Evolutionary conservation across 2,797 vertebrate genomes (phyloP).

Genomic region (Myotis pilosus): DNA sequence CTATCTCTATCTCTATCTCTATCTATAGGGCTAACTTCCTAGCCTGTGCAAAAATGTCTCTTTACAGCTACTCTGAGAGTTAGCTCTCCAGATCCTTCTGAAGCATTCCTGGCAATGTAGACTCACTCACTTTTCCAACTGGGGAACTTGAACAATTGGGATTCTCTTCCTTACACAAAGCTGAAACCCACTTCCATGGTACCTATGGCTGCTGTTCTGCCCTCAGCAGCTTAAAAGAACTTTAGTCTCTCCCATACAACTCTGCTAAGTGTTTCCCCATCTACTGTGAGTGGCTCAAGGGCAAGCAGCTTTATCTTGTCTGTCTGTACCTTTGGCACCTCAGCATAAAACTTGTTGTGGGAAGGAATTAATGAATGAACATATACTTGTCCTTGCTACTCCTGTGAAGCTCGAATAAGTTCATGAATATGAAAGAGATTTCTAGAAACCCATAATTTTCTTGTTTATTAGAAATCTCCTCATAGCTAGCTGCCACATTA

Average conservation of each 20-base stretch:
- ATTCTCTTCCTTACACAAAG: background rate
- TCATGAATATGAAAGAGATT: slow-evolving; percentile 31
- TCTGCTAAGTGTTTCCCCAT: background rate
- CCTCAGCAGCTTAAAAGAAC: background rate
- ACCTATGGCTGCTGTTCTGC: background rate
- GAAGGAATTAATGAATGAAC: background rate
- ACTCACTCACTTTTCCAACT: background rate
- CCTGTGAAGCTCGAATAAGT: background rate
- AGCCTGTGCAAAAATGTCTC: background rate
- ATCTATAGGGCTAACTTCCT: background rate
- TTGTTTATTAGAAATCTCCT: slow-evolving; percentile 32
- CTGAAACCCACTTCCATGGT: background rate
- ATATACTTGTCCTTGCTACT: background rate
- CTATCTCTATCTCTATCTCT: too few relatives aligned
- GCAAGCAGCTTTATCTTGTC: background rate
- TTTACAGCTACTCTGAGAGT: background rate
- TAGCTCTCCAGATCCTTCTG: background rate
- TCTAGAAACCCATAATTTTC: background rate
- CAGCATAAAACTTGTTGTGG: background rate
- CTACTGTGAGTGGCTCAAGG: background rate
- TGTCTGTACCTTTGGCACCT: background rate
- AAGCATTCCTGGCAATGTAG: background rate
- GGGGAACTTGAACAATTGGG: background rate
- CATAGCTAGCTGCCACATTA: background rate
- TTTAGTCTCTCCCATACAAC: background rate